Base-by-base conservation (phyloP, 2,888 invertebrate genomes). In the Plebejus anna region DNA sequence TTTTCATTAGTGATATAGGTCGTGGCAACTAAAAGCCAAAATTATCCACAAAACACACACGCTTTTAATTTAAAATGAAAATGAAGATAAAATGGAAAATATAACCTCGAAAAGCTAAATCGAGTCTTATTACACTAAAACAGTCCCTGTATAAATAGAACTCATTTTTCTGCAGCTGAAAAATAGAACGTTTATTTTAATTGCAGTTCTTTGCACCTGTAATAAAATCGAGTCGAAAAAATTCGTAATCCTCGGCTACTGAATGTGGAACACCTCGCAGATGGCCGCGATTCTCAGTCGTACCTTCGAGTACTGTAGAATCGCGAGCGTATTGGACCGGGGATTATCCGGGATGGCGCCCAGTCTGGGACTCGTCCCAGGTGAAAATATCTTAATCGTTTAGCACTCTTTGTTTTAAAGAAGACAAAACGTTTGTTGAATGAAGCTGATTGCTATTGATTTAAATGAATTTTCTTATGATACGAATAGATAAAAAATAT, bases 321-420 rank as follows among this genome's bases (percentile, higher is more conserved):
- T 83, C 84, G 81, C 85, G 88, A 88, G 88, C 86, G 84, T 85
- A 87, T 86, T 87, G 88, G 88, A 85, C 84, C 82, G 80, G 79
- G 83, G 87, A 86, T 89, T 85, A 88, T 88, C 87, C 83, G 82
- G 82, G 82, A 73, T 73, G 59, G 59, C 28, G 11, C 76, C 47
- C 81, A 81, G 83, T 81, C 82, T 82, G 83, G 82, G 82, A 82
- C 3, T 28, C 4, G 61, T 61, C 28, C 81, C 81, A 79, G 78
- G 78, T 80, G 80, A 73, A 81, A 81, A 82, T 83, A 83, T 82
- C 78, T 78, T 80, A 80, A 81, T 82, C 81, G 80, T 78, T 72
- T 51, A 47, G 57, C 76, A 75, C 77, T 80, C 76, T 79, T 22
- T 61, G 61, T 61, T 61, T 28, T 9, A 9, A 22, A 59, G n/a